Base-by-base conservation (phyloP, 2,113 vertebrate genomes). In the Corvus moneduloides region DNA sequence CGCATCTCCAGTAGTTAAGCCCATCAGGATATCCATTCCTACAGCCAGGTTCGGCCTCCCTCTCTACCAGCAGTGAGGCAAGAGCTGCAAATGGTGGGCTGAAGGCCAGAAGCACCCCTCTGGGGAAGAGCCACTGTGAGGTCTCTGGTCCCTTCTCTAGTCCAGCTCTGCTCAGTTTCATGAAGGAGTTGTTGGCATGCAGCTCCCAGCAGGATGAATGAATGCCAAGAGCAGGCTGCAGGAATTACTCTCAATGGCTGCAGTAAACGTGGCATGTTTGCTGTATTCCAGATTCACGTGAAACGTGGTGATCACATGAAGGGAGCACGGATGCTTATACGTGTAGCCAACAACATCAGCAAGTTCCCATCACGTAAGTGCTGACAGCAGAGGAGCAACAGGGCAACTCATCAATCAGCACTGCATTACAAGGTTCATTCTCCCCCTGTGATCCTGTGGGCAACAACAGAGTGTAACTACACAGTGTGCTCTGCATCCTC, bases 311-410 rank as follows among this genome's bases (percentile, higher is more conserved):
- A 99, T 82, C 99, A 99, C 71, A 94, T 99, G 82, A 99, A 99
- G 94, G 99, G 98, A 55, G 99, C 99, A 0, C 99, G 99, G 16
- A 98, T 99, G 99, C 99, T 99, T 4, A 99, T 99, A 44, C 98
- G 99, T 2, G 99, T 99, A 20, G 99, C 99, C 96, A 99, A 99
- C 98, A 99, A 99, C 91, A 99, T 99, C 93, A 99, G 99, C 99
- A 99, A 99, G 89, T 99, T 99, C 80, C 99, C 99, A 1, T 98
- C 99, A 22, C 99, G 99, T 99, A 97, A 99, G 99, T 98, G 81
- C 80, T 33, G 16, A 3, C 35, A 35, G 49, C 21, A 1, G 51
- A n/a, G 27, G 23, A 35, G 64, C 76, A 64, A 2, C 41, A 12
- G 78, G 44, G 48, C 23, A 37, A 2, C 18, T 54, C 39, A 10